Evolutionary conservation across 2,888 invertebrate species (phyloP), one percentile per base, ranked within the genome.

Genomic region (Kryphioiulus occultus): DNA sequence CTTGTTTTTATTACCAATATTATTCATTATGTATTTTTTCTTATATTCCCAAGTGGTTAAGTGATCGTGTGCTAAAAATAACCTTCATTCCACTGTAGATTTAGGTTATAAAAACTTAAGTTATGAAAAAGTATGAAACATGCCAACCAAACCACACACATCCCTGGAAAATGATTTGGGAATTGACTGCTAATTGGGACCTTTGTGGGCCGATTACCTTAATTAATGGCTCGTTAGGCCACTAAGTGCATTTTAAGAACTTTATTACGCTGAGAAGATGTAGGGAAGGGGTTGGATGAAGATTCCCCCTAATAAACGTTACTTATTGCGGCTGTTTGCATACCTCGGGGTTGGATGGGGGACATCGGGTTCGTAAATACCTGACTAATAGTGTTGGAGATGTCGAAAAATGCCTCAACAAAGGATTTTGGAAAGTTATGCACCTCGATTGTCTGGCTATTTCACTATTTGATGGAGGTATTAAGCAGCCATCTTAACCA

Each of bases 331-430:
- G 30, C 30, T 30, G 15, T 78, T 78, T 30, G 68, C 26, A 68
- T 78, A 15, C 30, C 78, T 30, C 30, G 78, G 12, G 22, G 68
- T 68, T 26, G 68, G 26, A 22, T 68, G 17, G 22, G 68, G 68
- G 68, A 68, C 68, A 68, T 68, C 68, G 68, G 26, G 26, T 68
- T 68, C 68, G 68, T 68, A 68, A 68, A 68, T 68, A 68, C 68
- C 68, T 68, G 22, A 5, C 26, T 68, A 68, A 68, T 68, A 68
- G 68, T 68, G 22, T 22, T 26, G 68, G 68, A 68, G 26, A 68
- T 68, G 22, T 68, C 26, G 68, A 68, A 68, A 68, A 10, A 68
- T 22, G 10, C 26, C 22, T 44, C 15, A 10, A 47, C 42, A 12
- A 42, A n/a, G 7, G 5, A 26, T 26, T 68, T 68, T 68, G 22